Evolutionary conservation across 2,888 invertebrate genomes (phyloP).

Genomic region (Gymnosoma rotundatum): DNA sequence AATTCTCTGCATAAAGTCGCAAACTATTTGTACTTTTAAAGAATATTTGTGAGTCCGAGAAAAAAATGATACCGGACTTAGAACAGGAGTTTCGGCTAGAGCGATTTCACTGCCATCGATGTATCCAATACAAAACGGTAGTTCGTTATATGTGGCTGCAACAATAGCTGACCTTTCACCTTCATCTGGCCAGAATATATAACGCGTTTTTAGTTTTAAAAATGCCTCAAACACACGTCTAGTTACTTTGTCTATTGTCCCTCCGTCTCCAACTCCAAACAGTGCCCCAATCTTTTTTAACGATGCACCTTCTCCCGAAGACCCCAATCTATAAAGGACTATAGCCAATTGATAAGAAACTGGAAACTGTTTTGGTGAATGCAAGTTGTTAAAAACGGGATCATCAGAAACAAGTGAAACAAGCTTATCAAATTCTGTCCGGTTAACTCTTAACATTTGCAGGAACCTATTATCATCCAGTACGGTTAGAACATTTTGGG

Average conservation of each 20-base stretch:
- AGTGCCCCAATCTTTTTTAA: neutral
- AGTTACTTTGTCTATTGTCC: neutral
- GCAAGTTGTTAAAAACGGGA: no score
- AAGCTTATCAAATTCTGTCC: no score
- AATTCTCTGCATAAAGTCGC: neutral
- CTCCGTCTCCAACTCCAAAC: constrained; percentile 2
- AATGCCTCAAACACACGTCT: constrained; percentile 1
- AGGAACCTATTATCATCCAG: no score
- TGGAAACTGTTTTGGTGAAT: no score
- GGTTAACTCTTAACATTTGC: no score
- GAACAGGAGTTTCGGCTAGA: neutral
- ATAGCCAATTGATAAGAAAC: no score
- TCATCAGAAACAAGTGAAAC: no score
- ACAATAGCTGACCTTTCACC: constrained; percentile 24
- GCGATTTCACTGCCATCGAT: constrained; percentile 1
- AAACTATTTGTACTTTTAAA: no score
- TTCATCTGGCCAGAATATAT: constrained; percentile 32
- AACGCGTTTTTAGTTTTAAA: constrained; percentile 13
- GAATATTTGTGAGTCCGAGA: neutral
- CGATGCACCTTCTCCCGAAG: neutral
- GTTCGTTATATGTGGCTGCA: constrained; percentile 15
- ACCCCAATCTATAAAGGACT: neutral
- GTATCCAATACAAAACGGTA: constrained; percentile 17
- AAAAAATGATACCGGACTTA: neutral
- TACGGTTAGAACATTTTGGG: neutral